phyloP scores from a whole-genome alignment of 2,888 invertebrate genomes.

The Belgica antarctica region DNA sequence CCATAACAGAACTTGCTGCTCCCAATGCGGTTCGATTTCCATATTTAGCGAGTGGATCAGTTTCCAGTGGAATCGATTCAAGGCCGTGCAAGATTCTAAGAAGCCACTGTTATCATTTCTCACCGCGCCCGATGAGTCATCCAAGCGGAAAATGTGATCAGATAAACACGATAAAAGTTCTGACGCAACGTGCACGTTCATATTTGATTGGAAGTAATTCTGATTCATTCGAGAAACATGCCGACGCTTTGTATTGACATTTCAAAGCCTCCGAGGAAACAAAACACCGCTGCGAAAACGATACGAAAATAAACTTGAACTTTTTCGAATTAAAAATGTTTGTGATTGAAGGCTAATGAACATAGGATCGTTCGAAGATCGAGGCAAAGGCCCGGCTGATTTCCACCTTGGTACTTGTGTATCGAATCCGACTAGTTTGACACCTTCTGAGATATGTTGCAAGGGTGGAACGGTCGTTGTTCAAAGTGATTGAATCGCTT shows the following conservation, averaged over 20 bases:
- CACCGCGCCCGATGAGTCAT: not conserved
- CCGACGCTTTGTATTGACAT: too few species aligned
- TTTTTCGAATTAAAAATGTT: conserved; percentile 8
- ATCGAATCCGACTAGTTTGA: too few species aligned
- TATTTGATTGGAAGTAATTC: too few species aligned
- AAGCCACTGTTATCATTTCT: not conserved
- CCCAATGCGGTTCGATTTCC: not conserved
- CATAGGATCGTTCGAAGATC: not conserved
- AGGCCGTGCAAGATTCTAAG: not conserved
- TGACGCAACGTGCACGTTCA: not conserved
- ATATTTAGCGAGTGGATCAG: not conserved
- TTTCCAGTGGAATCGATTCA: not conserved
- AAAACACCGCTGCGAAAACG: not conserved
- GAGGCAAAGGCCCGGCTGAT: too few species aligned
- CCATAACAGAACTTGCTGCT: not conserved
- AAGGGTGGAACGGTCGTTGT: too few species aligned
- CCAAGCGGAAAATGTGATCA: not conserved
- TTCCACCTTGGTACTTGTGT: too few species aligned
- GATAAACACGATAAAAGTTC: not conserved
- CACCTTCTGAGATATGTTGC: too few species aligned
- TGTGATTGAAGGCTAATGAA: not conserved
- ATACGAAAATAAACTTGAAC: not conserved
- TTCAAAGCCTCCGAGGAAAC: not conserved
- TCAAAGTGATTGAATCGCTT: too few species aligned
- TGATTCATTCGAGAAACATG: too few species aligned